A percentile compares a stretch with the other conserved stretches of the same genome.
phyloP scores from a whole-genome alignment of 2,113 vertebrate genomes.

The Sphyrna mokarran region DNA sequence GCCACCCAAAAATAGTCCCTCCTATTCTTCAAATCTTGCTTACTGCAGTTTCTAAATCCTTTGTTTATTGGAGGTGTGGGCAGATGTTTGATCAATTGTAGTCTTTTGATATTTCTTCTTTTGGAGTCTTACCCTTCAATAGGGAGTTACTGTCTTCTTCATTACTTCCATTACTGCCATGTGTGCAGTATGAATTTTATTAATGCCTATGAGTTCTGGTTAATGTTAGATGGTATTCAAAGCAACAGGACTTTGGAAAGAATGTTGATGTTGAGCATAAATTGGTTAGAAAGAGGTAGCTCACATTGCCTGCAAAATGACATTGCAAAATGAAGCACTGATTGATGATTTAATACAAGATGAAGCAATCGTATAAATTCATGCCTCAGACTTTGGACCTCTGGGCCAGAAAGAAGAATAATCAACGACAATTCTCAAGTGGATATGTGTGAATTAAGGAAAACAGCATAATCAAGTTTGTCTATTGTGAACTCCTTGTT shows the following conservation, averaged over 20 bases:
- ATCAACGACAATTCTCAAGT: neutral
- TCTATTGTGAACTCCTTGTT: neutral
- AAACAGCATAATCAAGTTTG: neutral
- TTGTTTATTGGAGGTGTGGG: neutral
- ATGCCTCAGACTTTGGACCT: neutral
- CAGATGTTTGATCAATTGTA: neutral
- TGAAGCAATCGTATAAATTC: neutral
- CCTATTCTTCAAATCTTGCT: neutral
- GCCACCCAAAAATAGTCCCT: neutral
- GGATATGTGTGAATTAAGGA: too few species aligned
- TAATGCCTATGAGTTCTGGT: neutral
- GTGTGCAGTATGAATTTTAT: neutral
- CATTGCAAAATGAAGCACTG: neutral
- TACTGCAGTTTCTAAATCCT: neutral
- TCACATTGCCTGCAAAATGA: neutral
- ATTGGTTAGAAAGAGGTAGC: neutral
- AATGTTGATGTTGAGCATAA: neutral
- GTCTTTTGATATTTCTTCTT: conserved; percentile 1
- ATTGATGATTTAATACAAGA: too few species aligned
- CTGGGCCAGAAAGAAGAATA: neutral
- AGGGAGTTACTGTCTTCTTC: neutral
- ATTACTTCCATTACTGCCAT: too few species aligned
- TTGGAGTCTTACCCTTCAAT: too few species aligned
- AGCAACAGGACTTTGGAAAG: neutral
- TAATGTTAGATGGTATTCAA: neutral